phyloP scores from a whole-genome alignment of 2,113 vertebrate genomes.

The Coptodon rendalli region DNA sequence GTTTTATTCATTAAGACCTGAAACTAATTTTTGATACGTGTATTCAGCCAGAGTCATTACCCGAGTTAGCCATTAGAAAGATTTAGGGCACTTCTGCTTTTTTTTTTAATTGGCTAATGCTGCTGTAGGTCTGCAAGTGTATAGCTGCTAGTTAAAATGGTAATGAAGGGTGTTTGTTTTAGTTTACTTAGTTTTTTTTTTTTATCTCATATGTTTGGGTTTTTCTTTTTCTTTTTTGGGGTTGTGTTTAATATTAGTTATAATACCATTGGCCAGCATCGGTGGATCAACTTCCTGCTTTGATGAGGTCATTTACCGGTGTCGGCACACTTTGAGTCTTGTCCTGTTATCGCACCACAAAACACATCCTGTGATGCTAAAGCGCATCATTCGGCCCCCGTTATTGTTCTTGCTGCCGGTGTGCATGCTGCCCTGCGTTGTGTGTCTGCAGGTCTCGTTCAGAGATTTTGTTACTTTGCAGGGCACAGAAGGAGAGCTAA shows the following conservation, averaged over 20 bases:
- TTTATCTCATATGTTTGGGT: neutral
- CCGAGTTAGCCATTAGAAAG: neutral
- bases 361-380: constrained; percentile 8
- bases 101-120: neutral
- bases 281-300: neutral
- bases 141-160: neutral
- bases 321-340: neutral
- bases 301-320: neutral
- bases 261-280: neutral
- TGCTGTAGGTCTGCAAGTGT: neutral
- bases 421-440: neutral
- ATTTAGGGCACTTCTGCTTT: neutral
- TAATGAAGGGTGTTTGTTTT: neutral
- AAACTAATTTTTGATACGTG: neutral
- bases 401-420: neutral
- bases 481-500: neutral
- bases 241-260: neutral
- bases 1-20: neutral
- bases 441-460: neutral
- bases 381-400: neutral
- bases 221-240: neutral
- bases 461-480: neutral
- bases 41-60: neutral
- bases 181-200: neutral
- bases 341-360: neutral